Base-by-base conservation (phyloP, 2,888 invertebrate genomes). In the Cheilosia pagana region DNA sequence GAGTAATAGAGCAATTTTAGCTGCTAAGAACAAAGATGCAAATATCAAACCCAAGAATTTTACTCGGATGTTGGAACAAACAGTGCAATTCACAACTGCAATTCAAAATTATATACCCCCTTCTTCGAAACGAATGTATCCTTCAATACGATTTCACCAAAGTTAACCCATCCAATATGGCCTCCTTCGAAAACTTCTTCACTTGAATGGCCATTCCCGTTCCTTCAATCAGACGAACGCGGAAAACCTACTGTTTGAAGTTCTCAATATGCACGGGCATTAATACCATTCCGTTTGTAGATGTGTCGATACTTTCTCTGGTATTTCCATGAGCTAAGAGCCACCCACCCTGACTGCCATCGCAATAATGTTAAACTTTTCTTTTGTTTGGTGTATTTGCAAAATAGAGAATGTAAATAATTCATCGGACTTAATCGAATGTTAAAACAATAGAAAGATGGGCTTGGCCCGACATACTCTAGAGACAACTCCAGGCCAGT, bases 371-470 rank as follows among this genome's bases (percentile, higher is more conserved):
- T 71, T 71, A 7, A 35, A 50, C 25, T 59, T 23, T 60, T 52
- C 21, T 55, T 59, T 31, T 57, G 31, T 45, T 57, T 45, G 59
- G 16, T 52, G 5, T 31, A 45, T 71, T 59, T 59, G 53, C 62
- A 43, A 62, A 62, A 21, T 41, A 23, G 31, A 23, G 31, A 62
- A 53, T 74, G 62, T 31, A 74, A 70, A 71, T 60, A 74, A 35
- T 53, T 74, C 43, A 23, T 74, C 45, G 23, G 43, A 62, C 39
- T 60, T 72, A 41, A 60, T 72, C 41, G 53, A 31, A 63, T 74
- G 53, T 74, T 74, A 62, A 28, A 63, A 62, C 53, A 74, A 74
- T 53, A 62, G 62, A 72, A 43, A 63, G n/a, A 53, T 74, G 72
- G 72, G 72, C 72, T 72, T 72, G 72, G 72, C 21, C 21, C 50